Percentiles rank a stretch among this genome's conserved stretches.
Evolutionary conservation across 2,113 vertebrate genomes (phyloP).

Genomic region (Elgaria multicarinata): DNA sequence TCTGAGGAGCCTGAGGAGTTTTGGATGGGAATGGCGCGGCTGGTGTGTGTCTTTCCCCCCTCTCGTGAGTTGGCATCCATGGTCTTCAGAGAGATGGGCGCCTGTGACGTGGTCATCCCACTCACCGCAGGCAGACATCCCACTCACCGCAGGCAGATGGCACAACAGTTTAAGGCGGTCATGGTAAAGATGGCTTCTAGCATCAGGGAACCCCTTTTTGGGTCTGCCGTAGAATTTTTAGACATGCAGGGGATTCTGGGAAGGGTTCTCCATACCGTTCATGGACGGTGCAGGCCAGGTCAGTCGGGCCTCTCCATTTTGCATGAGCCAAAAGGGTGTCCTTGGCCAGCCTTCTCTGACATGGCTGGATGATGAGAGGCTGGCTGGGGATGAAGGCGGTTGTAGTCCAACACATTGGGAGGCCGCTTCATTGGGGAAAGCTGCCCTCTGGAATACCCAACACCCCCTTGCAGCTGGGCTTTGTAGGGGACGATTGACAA

Average conservation of each 20-base stretch:
- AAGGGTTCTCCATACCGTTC: background rate
- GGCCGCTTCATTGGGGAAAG: no score
- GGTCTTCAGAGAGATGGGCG: background rate
- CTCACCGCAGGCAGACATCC: background rate
- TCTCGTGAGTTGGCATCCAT: conserved; percentile 1
- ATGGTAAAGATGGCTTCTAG: background rate
- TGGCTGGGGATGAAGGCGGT: no score
- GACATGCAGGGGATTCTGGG: background rate
- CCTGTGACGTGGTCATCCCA: background rate
- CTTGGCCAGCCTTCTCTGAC: background rate
- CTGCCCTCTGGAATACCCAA: no score
- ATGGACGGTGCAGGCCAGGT: background rate
- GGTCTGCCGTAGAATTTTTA: background rate
- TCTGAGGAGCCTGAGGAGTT: background rate
- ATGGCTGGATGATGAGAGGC: no score
- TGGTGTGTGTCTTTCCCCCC: background rate
- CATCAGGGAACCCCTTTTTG: background rate
- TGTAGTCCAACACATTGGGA: no score
- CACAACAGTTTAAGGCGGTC: background rate
- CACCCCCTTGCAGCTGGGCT: no score
- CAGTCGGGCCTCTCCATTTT: background rate
- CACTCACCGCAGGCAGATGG: background rate
- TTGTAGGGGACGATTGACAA: no score
- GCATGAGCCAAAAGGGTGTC: background rate
- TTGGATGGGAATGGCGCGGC: background rate